Conservation (phyloP, 35 echinoderm and acorn worm genomes). For the Patiria miniata region DNA sequence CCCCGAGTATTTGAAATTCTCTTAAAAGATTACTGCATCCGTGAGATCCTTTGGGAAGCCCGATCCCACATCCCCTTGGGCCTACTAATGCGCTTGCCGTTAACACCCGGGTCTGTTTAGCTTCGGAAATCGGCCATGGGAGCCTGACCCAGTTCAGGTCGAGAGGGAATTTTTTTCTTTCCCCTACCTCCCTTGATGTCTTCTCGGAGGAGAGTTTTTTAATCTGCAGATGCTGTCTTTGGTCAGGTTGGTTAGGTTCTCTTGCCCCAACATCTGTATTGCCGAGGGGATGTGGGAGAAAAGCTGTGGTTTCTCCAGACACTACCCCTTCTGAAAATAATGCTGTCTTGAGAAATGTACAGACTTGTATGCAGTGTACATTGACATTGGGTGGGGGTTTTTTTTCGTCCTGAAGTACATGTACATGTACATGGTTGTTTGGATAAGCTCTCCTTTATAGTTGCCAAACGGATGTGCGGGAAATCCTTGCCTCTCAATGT, state of each 20-base stretch:
- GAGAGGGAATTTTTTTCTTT: neutral
- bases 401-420: no score
- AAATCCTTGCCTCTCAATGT: no score
- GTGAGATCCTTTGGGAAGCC: neutral
- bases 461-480: no score
- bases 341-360: no score
- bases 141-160: neutral
- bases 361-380: no score
- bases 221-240: constrained; percentile 17
- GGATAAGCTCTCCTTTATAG: no score
- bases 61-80: neutral
- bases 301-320: neutral
- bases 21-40: constrained; percentile 4
- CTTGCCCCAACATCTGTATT: neutral
- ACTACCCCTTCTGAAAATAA: no score
- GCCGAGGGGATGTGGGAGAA: neutral
- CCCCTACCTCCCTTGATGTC: no score
- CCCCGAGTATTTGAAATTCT: neutral
- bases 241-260: neutral
- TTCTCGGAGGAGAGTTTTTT: constrained; percentile 7
- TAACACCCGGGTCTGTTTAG: constrained; percentile 21
- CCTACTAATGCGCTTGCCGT: neutral
- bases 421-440: no score
- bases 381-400: no score
- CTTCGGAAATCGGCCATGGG: constrained; percentile 7